Conservation (phyloP, 1,140 invertebrate species). For the Triops longicaudatus region DNA sequence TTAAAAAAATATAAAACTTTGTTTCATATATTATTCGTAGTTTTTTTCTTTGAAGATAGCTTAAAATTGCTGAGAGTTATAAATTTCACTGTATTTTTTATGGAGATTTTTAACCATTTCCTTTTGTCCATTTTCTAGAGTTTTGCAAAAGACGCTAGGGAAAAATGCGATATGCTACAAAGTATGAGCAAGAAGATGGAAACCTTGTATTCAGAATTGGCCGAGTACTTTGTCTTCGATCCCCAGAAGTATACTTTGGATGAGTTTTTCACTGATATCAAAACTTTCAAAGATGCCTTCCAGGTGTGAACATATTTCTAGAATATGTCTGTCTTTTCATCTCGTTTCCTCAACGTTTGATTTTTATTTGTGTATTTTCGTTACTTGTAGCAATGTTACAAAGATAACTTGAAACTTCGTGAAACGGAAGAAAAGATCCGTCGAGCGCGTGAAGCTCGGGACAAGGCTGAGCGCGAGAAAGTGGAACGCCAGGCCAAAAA, state of each 20-base stretch:
- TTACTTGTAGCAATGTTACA: constrained; percentile 59
- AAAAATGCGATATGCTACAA: constrained; percentile 76
- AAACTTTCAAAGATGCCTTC: constrained; percentile 89
- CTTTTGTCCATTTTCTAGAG: constrained; percentile 40
- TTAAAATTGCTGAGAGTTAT: constrained; percentile 33
- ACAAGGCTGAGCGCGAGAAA: constrained; percentile 74
- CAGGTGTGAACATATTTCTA: constrained; percentile 46
- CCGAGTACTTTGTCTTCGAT: constrained; percentile 90
- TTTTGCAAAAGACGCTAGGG: constrained; percentile 68
- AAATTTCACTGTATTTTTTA: constrained; percentile 29
- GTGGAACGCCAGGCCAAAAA: constrained; percentile 68
- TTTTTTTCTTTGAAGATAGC: too few relatives aligned
- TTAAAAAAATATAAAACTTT: too few relatives aligned
- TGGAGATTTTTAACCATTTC: too few relatives aligned
- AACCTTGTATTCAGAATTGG: constrained; percentile 65
- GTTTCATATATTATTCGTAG: too few relatives aligned
- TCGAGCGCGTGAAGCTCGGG: constrained; percentile 72
- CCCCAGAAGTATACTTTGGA: constrained; percentile 87
- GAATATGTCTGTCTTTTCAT: neutral
- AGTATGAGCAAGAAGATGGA: constrained; percentile 95
- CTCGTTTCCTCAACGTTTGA: constrained; percentile 19
- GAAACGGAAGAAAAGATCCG: constrained; percentile 81
- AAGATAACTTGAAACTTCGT: constrained; percentile 70
- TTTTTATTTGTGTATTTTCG: constrained; percentile 27
- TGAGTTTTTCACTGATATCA: constrained; percentile 92